These are phyloP conservation scores for Podargus strigoides DNA, from an alignment of 2,797 vertebrate species.

Conservation along the genomic window DNA sequence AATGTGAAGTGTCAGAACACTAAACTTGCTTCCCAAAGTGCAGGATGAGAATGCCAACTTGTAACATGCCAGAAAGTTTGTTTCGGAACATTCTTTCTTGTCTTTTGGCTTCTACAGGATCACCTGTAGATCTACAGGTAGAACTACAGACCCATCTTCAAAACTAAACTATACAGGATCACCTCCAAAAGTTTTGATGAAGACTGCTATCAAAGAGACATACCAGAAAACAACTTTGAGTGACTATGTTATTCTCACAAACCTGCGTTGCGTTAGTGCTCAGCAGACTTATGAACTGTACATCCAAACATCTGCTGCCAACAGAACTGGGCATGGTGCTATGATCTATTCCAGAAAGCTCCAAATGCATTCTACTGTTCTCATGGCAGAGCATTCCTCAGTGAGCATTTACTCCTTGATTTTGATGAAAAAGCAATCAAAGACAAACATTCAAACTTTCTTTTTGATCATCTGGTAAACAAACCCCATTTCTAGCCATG, in stretches of 20 bases:
- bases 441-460: not conserved
- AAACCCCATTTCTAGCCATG: not conserved
- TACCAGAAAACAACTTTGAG: not conserved
- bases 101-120: not conserved
- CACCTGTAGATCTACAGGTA: too few relatives aligned
- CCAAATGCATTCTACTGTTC: not conserved
- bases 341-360: not conserved
- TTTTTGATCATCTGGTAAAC: not conserved
- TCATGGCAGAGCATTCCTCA: not conserved
- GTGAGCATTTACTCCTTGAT: not conserved
- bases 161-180: too few relatives aligned
- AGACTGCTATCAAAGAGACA: not conserved
- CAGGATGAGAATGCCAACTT: not conserved
- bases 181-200: too few relatives aligned
- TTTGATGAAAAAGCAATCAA: not conserved
- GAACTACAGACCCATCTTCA: too few relatives aligned
- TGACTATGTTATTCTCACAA: not conserved
- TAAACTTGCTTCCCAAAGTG: accelerated
- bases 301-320: not conserved
- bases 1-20: accelerated
- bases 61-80: not conserved
- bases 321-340: not conserved
- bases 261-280: not conserved
- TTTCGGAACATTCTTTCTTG: not conserved
- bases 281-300: not conserved